These are phyloP conservation scores for Eurystomus gularis DNA, from an alignment of 2,113 vertebrate species.

Conservation along the genomic window DNA sequence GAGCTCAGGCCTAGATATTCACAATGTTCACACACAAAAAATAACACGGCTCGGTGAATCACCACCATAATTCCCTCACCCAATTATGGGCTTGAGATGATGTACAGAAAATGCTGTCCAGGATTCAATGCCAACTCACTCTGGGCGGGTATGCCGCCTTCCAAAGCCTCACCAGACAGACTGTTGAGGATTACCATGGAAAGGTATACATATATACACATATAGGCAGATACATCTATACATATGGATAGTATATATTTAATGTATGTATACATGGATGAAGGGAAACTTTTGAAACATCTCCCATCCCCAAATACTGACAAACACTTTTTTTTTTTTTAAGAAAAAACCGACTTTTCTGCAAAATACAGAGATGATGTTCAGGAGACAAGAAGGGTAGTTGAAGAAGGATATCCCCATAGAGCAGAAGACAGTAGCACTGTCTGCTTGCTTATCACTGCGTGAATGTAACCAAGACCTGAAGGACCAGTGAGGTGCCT, in stretches of 20 bases:
- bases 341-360: background rate
- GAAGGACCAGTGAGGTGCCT: background rate
- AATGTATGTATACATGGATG: background rate
- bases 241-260: background rate
- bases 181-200: background rate
- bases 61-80: background rate
- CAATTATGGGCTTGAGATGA: conserved; percentile 23
- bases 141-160: background rate
- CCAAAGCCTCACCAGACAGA: background rate
- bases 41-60: background rate
- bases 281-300: background rate
- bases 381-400: background rate
- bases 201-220: background rate
- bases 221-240: background rate
- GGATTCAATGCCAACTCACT: background rate
- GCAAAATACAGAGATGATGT: background rate
- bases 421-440: background rate
- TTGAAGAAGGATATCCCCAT: background rate
- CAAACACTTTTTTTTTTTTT: background rate
- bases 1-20: background rate
- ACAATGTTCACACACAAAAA: background rate
- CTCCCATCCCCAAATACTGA: background rate
- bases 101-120: background rate
- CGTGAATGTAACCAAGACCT: background rate
- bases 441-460: background rate